Conservation (phyloP, 2,113 vertebrate genomes). For the Gnathonemus longibarbis region DNA sequence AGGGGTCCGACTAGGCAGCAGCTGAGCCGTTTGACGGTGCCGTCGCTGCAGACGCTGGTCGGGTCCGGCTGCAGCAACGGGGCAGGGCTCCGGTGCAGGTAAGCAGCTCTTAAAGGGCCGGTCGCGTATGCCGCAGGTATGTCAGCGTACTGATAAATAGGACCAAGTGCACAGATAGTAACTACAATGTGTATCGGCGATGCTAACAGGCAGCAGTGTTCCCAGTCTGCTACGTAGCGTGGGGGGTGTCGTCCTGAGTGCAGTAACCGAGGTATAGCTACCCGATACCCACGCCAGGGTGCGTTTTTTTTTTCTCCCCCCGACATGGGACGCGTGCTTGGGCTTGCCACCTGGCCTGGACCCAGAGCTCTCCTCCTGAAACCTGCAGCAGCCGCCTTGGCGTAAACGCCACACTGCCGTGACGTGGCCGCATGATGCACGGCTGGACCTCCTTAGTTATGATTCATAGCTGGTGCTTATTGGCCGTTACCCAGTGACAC, state of each 20-base stretch:
- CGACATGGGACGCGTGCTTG: neutral
- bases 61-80: slow-evolving; percentile 87
- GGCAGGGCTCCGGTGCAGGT: slow-evolving; percentile 87
- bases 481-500: neutral
- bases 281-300: neutral
- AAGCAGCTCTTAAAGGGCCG: neutral
- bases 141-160: neutral
- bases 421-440: neutral
- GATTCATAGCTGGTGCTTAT: neutral
- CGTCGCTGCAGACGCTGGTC: slow-evolving; percentile 93
- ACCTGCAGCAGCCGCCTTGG: neutral
- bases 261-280: neutral
- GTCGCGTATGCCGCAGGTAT: neutral
- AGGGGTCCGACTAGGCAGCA: slow-evolving; percentile 99
- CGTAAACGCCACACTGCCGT: neutral
- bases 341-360: neutral
- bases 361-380: neutral
- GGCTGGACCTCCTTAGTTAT: neutral
- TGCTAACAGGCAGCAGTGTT: neutral
- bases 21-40: slow-evolving; percentile 92
- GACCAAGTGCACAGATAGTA: neutral
- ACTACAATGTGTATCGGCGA: neutral
- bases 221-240: neutral
- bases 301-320: neutral
- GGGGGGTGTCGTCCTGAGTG: neutral